Evolutionary conservation across 2,113 vertebrate genomes (phyloP).

Genomic region (Vicugna pacos): DNA sequence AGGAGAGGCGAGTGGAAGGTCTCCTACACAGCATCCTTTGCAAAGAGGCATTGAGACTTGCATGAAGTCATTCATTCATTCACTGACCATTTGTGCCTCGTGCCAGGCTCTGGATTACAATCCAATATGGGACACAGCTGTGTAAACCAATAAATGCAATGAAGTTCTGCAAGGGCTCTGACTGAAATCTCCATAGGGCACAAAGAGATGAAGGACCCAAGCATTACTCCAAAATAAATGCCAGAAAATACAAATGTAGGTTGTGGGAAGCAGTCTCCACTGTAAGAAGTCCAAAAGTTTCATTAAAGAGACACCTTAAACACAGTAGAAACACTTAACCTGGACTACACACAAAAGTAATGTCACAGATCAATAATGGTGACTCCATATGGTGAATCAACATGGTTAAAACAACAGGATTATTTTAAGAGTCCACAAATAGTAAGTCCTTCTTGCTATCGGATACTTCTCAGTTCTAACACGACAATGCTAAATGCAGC

Average conservation of each 20-base stretch:
- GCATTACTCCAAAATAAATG: background rate
- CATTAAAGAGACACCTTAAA: background rate
- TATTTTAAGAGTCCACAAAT: background rate
- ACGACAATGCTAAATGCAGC: background rate
- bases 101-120: background rate
- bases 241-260: background rate
- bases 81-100: background rate
- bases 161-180: background rate
- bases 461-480: background rate
- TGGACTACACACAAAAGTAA: background rate
- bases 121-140: background rate
- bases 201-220: background rate
- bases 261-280: background rate
- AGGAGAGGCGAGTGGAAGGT: background rate
- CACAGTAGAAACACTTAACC: background rate
- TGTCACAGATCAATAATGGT: background rate
- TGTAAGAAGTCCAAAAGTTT: background rate
- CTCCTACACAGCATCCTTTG: background rate
- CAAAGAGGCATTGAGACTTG: background rate
- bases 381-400: background rate
- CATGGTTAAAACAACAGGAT: background rate
- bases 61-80: background rate
- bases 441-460: background rate
- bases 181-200: background rate
- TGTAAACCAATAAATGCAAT: background rate